Evolutionary conservation across 92 coral and sea anemone genomes (phyloP).

Genomic region (Scolanthus callimorphus): DNA sequence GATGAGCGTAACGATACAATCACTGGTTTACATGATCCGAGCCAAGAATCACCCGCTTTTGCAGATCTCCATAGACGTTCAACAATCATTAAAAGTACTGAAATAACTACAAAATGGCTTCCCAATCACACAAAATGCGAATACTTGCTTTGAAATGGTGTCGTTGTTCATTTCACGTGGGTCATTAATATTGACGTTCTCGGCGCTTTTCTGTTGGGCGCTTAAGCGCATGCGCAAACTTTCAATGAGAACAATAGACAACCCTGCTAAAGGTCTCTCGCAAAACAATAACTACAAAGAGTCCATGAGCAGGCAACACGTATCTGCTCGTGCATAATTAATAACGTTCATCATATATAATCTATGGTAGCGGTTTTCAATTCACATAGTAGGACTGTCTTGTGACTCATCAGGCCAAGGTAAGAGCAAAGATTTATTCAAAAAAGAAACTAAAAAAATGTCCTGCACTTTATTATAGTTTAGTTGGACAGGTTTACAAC

Average conservation of each 20-base stretch:
- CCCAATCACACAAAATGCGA: no score
- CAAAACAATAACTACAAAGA: slow-evolving; percentile 48
- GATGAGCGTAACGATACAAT: no score
- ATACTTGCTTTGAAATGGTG: no score
- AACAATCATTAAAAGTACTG: no score
- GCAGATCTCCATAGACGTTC: no score
- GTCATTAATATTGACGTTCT: background rate
- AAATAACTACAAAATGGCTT: no score
- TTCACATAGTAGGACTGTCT: slow-evolving; percentile 58
- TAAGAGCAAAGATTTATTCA: background rate
- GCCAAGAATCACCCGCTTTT: no score
- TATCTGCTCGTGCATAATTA: slow-evolving; percentile 45
- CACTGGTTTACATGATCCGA: no score
- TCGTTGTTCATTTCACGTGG: background rate
- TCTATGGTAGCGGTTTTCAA: slow-evolving; percentile 54
- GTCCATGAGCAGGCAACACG: slow-evolving; percentile 54
- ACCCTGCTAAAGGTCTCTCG: slow-evolving; percentile 6
- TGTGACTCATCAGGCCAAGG: slow-evolving; percentile 7
- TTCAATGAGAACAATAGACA: slow-evolving; percentile 21
- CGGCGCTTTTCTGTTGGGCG: slow-evolving; percentile 4
- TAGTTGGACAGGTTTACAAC: no score
- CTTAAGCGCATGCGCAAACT: slow-evolving; percentile 54
- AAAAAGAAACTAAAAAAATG: no score
- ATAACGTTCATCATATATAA: slow-evolving; percentile 69
- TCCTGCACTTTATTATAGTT: no score